Percentiles rank a stretch among this genome's conserved stretches.
Conservation (phyloP, 2,888 invertebrate genomes). For the Heterodera filipjevi region DNA sequence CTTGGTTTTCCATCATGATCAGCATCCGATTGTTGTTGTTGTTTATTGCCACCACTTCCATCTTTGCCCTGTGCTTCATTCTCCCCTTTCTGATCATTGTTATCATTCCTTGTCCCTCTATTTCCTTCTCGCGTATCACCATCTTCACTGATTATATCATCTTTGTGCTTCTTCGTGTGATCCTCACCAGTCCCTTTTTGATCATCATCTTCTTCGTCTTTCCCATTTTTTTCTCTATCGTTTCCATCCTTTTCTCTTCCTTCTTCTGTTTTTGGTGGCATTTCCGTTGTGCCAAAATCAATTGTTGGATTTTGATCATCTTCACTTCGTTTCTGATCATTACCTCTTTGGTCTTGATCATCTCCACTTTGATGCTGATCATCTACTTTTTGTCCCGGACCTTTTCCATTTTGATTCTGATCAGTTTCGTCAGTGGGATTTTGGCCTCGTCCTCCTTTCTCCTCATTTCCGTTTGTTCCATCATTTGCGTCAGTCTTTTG, state of each 20-base stretch:
- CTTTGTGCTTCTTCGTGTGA: not conserved
- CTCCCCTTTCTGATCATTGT: not conserved
- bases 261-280: not conserved
- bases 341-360: not conserved
- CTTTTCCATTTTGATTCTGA: not conserved
- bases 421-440: too few species aligned
- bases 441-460: too few species aligned
- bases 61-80: not conserved
- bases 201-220: not conserved
- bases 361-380: too few species aligned
- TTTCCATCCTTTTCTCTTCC: not conserved
- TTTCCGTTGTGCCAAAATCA: not conserved
- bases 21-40: not conserved
- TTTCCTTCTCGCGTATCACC: not conserved
- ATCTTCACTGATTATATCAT: not conserved
- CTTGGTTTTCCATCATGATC: not conserved
- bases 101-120: too few species aligned
- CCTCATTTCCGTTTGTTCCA: too few species aligned
- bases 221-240: too few species aligned
- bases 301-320: conserved; percentile 8
- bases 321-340: not conserved
- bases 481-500: too few species aligned
- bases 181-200: not conserved
- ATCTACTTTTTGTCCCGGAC: too few species aligned
- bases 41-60: not conserved